A percentile compares a stretch with the other conserved stretches of the same genome.
These are phyloP conservation scores for Drosophila nasuta DNA, from an alignment of 1,140 invertebrate species.

Conservation along the genomic window DNA sequence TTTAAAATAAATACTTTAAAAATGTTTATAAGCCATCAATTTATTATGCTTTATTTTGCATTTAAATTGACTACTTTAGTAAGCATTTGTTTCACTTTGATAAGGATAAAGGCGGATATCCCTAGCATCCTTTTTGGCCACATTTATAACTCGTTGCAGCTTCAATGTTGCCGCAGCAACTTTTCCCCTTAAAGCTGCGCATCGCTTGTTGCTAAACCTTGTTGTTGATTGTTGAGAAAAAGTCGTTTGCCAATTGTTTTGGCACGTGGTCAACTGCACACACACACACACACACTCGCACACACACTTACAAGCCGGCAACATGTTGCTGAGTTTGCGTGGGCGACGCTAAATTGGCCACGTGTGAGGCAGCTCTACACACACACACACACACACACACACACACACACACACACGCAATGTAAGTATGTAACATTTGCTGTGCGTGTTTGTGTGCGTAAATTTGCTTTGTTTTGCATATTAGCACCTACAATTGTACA, in stretches of 20 bases:
- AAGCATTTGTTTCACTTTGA: not conserved
- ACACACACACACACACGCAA: too few relatives aligned
- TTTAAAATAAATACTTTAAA: not conserved
- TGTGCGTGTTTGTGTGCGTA: constrained; percentile 2
- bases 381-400: too few relatives aligned
- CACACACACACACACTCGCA: constrained; percentile 3
- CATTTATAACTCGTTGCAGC: not conserved
- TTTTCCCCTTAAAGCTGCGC: constrained; percentile 57
- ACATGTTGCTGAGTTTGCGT: constrained; percentile 72
- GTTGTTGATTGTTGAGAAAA: constrained; percentile 69
- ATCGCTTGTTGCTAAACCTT: constrained; percentile 36
- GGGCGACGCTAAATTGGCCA: constrained; percentile 33
- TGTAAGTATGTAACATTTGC: not conserved
- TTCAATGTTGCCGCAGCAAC: constrained; percentile 11
- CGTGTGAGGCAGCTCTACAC: constrained; percentile 14
- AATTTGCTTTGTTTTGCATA: constrained; percentile 25
- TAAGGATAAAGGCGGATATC: not conserved
- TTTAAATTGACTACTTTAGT: not conserved
- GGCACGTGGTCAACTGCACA: constrained; percentile 55
- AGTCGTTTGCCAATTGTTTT: constrained; percentile 42
- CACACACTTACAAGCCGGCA: constrained; percentile 36
- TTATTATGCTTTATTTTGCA: not conserved
- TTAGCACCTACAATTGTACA: constrained; percentile 24
- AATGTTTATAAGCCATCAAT: too few relatives aligned
- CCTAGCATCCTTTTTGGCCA: not conserved